Evolutionary conservation across 1,140 invertebrate species (phyloP).

Genomic region (Eriocheir sinensis): DNA sequence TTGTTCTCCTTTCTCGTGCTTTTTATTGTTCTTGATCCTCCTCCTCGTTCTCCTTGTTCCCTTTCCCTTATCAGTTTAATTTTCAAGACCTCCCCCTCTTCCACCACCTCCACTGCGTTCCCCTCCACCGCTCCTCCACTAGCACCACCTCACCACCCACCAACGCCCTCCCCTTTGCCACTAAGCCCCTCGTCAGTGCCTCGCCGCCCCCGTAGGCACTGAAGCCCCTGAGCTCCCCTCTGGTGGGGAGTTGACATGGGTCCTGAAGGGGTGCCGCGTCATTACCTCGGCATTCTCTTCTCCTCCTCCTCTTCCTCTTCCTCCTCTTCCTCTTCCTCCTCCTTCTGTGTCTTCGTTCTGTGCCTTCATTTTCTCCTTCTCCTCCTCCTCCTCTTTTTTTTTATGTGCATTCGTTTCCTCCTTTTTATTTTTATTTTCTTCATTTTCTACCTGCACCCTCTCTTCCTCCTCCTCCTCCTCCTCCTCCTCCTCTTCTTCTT

Average conservation of each 20-base stretch:
- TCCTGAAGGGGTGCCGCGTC: not conserved
- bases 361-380: not conserved
- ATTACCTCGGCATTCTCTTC: not conserved
- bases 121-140: not conserved
- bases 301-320: not conserved
- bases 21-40: not conserved
- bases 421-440: no score
- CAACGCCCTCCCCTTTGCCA: not conserved
- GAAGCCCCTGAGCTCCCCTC: not conserved
- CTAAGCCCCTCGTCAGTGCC: not conserved
- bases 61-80: not conserved
- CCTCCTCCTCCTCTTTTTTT: not conserved
- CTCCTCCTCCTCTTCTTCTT: no score
- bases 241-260: not conserved
- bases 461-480: no score
- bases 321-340: not conserved
- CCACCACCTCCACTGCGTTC: not conserved
- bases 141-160: not conserved
- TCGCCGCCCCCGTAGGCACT: conserved; percentile 3
- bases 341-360: not conserved
- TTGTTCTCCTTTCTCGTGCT: not conserved
- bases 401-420: no score
- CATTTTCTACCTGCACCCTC: no score
- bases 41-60: not conserved
- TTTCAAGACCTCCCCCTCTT: not conserved